Conservation (phyloP, 2,797 vertebrate genomes). For the Morelia viridis region DNA sequence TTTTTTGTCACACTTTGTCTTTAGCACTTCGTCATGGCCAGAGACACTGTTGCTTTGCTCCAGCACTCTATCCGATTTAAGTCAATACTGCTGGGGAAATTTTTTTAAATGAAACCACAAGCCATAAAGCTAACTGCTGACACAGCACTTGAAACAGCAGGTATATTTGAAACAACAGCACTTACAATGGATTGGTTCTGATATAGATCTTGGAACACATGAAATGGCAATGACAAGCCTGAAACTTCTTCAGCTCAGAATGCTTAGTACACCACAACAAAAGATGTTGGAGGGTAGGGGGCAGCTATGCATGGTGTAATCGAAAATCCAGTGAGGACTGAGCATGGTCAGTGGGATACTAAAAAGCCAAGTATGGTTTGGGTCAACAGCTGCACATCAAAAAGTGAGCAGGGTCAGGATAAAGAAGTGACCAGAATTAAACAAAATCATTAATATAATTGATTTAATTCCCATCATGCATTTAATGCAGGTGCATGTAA, state of each 20-base stretch:
- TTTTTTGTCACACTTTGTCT: neutral
- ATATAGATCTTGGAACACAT: neutral
- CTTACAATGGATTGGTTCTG: neutral
- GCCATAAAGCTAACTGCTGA: neutral
- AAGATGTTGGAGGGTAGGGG: neutral
- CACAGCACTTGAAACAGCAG: neutral
- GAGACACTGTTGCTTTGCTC: neutral
- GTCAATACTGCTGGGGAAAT: neutral
- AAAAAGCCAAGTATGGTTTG: neutral
- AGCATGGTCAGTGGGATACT: neutral
- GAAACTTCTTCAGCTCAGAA: neutral
- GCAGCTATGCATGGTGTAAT: neutral
- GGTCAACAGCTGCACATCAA: neutral
- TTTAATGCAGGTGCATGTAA: neutral
- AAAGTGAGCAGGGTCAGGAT: neutral
- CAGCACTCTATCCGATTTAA: neutral
- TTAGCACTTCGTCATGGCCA: neutral
- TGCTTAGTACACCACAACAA: neutral
- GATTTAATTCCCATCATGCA: neutral
- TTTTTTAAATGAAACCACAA: neutral
- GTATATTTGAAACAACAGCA: neutral
- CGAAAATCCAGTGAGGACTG: neutral
- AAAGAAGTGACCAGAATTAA: neutral
- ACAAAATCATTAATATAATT: neutral
- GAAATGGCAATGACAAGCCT: neutral